phyloP scores from a whole-genome alignment of 2,113 vertebrate genomes.

The Trichechus manatus region DNA sequence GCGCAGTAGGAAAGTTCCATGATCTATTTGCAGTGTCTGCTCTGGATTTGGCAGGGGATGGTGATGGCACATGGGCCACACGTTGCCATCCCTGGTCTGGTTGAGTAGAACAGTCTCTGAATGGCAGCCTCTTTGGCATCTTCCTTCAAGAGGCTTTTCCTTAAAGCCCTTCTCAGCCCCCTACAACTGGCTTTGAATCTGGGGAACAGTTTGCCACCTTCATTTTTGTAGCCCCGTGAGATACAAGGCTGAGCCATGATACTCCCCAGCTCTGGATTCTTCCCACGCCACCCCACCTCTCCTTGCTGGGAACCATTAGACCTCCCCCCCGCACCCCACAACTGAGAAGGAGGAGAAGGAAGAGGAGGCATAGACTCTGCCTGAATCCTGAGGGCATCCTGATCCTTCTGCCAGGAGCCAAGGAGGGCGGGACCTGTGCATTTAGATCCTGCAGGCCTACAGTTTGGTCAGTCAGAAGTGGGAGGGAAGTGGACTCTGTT shows the following conservation, averaged over 20 bases:
- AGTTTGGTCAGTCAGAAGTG: background rate
- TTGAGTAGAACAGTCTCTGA: background rate
- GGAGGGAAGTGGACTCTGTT: background rate
- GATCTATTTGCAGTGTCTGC: background rate
- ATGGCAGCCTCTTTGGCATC: background rate
- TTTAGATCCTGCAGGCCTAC: background rate
- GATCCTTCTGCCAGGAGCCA: background rate
- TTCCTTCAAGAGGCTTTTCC: constrained; percentile 11
- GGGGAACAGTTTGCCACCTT: background rate
- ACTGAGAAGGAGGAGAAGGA: background rate
- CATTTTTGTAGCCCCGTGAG: background rate
- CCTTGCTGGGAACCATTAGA: background rate
- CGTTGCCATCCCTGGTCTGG: too few species aligned
- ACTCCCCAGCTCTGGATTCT: background rate
- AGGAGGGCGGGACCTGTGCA: background rate
- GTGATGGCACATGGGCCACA: background rate
- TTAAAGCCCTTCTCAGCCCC: background rate
- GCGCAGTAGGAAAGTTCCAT: background rate
- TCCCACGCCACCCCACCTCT: background rate
- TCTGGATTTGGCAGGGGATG: background rate
- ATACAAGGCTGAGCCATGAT: background rate
- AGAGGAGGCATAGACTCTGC: background rate
- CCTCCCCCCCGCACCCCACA: background rate
- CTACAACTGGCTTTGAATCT: background rate
- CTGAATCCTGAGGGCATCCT: background rate